Conservation (phyloP, 2,888 invertebrate genomes). For the Hypolimnas misippus region DNA sequence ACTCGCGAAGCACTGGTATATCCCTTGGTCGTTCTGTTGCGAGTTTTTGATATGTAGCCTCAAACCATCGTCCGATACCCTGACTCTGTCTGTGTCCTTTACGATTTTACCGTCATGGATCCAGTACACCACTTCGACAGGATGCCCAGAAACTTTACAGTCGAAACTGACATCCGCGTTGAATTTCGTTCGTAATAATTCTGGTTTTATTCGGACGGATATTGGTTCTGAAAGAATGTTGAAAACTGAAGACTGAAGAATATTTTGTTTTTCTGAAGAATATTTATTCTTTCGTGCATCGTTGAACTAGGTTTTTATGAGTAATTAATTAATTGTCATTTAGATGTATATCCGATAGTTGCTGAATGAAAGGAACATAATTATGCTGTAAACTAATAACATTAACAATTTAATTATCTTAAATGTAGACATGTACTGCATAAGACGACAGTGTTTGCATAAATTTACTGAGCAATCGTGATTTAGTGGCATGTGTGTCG, state of each 20-base stretch:
- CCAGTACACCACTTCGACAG: conserved; percentile 92
- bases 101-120: conserved; percentile 89
- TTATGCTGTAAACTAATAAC: too few species aligned
- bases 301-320: too few species aligned
- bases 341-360: too few species aligned
- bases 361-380: too few species aligned
- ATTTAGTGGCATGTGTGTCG: too few species aligned
- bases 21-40: conserved; percentile 92
- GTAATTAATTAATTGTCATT: too few species aligned
- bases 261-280: too few species aligned
- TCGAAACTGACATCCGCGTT: conserved; percentile 93
- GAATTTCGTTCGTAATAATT: conserved; percentile 91
- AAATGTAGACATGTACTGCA: too few species aligned
- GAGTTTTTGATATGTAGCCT: conserved; percentile 86
- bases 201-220: conserved; percentile 91
- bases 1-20: conserved; percentile 95
- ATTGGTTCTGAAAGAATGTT: conserved; percentile 86
- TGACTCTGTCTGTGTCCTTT: conserved; percentile 83
- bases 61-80: conserved; percentile 77
- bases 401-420: too few species aligned
- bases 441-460: too few species aligned
- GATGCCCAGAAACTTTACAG: conserved; percentile 94
- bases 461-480: too few species aligned
- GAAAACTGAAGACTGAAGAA: background rate
- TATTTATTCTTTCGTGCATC: too few species aligned